phyloP scores from a whole-genome alignment of 2,797 vertebrate species.

The Nannoperca australis region DNA sequence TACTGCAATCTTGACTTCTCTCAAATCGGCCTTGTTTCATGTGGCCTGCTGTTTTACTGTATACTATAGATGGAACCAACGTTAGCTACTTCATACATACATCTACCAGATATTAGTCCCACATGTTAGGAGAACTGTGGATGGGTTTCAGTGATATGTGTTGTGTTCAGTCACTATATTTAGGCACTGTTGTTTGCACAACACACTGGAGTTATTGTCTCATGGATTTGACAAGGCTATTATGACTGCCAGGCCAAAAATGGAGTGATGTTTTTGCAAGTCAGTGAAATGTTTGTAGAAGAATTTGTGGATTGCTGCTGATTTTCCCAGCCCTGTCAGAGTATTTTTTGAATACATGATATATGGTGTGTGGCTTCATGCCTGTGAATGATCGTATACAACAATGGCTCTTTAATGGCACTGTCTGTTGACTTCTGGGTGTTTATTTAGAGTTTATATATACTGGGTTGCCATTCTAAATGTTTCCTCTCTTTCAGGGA shows the following conservation, averaged over 20 bases:
- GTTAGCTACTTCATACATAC: not conserved
- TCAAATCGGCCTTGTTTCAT: constrained; percentile 34
- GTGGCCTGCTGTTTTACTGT: constrained; percentile 20
- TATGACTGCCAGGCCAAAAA: constrained; percentile 69
- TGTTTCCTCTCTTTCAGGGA: constrained; percentile 76
- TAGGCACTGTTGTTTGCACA: constrained; percentile 42
- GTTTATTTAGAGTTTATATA: constrained; percentile 20
- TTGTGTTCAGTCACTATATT: constrained; percentile 52
- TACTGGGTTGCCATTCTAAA: constrained; percentile 12
- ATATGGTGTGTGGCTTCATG: constrained; percentile 17
- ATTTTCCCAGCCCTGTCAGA: constrained; percentile 53
- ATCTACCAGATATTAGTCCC: constrained; percentile 10
- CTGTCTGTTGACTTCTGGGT: constrained; percentile 3
- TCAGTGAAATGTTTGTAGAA: constrained; percentile 67
- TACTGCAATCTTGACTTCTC: constrained; percentile 39
- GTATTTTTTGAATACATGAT: constrained; percentile 24
- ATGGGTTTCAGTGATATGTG: constrained; percentile 39
- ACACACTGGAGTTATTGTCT: constrained; percentile 60
- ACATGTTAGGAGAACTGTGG: constrained; percentile 16
- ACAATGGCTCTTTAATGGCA: constrained; percentile 13
- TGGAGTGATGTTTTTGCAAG: constrained; percentile 54
- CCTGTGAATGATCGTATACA: constrained; percentile 26
- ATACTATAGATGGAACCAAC: not conserved
- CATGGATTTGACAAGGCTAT: constrained; percentile 50
- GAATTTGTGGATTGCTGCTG: constrained; percentile 60